Percentiles rank a stretch among this genome's conserved stretches.
Conservation (phyloP, 2,113 vertebrate genomes). For the Dryoscopus gambensis region DNA sequence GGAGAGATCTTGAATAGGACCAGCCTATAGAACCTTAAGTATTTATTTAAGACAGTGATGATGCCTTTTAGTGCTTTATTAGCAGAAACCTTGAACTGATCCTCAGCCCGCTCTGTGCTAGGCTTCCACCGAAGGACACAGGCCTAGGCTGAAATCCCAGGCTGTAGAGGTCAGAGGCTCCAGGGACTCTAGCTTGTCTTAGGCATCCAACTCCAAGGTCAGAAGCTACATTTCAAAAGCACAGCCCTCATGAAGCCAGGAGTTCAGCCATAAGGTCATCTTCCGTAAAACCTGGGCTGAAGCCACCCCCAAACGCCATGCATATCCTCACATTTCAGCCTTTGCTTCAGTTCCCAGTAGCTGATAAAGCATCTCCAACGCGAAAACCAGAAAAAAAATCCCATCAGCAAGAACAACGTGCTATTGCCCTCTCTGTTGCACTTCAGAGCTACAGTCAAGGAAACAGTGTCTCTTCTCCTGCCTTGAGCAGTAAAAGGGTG, state of each 20-base stretch:
- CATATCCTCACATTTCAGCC: neutral
- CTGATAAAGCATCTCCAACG: neutral
- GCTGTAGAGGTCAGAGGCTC: neutral
- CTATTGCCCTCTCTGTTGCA: neutral
- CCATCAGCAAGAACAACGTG: accelerated
- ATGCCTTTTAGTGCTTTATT: neutral
- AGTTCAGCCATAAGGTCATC: neutral
- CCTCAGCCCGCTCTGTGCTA: neutral
- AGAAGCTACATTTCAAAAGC: neutral
- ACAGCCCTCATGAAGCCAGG: neutral
- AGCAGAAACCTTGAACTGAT: neutral
- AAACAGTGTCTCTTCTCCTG: neutral
- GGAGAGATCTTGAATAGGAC: neutral
- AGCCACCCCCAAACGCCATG: accelerated
- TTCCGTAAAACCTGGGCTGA: neutral
- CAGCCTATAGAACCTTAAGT: neutral
- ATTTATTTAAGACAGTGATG: neutral
- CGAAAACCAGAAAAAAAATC: neutral
- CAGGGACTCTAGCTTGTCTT: neutral
- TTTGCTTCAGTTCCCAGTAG: neutral
- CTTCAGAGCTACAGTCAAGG: neutral
- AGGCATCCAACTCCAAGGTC: neutral
- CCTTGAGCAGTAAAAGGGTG: neutral
- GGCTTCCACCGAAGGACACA: neutral
- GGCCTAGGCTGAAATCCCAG: accelerated